These are phyloP conservation scores for Scomberomorus guttatus DNA, from an alignment of 2,797 vertebrate species.

Conservation along the genomic window DNA sequence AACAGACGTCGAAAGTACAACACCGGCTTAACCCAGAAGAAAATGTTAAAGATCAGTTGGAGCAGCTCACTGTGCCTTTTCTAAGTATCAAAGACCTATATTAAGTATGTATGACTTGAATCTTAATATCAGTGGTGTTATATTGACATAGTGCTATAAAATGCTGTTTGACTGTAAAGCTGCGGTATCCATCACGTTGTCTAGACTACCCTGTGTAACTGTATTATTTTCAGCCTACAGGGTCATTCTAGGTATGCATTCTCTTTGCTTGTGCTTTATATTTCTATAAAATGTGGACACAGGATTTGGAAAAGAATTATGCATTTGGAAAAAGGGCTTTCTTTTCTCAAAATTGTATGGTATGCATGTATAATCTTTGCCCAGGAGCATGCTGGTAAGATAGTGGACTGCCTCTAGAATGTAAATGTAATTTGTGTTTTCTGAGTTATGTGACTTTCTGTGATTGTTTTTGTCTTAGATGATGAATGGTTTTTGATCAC, in stretches of 20 bases:
- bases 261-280: not conserved
- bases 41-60: not conserved
- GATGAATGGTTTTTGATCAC: not conserved
- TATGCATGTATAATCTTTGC: not conserved
- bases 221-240: not conserved
- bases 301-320: not conserved
- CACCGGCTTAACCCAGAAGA: too few relatives aligned
- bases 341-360: not conserved
- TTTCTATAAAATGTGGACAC: not conserved
- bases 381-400: not conserved
- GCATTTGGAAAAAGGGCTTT: not conserved
- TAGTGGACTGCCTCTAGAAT: not conserved
- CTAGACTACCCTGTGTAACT: not conserved
- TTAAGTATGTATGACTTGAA: constrained; percentile 5
- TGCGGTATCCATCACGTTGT: not conserved
- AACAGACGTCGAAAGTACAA: too few relatives aligned
- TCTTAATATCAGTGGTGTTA: not conserved
- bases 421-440: not conserved
- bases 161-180: not conserved
- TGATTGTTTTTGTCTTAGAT: not conserved
- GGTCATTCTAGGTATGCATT: not conserved
- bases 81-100: constrained; percentile 13
- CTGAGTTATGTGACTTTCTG: not conserved
- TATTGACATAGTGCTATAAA: constrained; percentile 5
- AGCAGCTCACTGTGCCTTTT: not conserved